Base-by-base conservation (phyloP, 2,888 invertebrate species). In the Ashinkailepas kermadecensis region DNA sequence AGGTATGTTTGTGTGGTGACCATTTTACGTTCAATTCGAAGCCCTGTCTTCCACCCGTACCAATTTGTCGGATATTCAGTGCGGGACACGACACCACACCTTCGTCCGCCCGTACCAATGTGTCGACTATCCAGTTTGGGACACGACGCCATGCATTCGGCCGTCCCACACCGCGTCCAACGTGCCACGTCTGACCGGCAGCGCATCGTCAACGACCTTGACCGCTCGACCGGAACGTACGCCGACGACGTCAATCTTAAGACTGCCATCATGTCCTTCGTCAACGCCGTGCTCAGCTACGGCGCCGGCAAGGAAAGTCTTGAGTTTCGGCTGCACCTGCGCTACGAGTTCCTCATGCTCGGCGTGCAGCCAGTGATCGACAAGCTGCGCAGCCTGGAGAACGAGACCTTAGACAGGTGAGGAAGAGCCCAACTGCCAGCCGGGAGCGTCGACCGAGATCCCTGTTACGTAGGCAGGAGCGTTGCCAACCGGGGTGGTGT, bases 251-350 rank as follows among this genome's bases (percentile, higher is more conserved):
- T 98, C 8, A 94, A 94, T 79, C 89, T 99, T 0, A 83, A 98
- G 89, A 97, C 97, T 0, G 97, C 98, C 58, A 95, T 98, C 84
- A 97, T 99, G 97, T 97, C 97, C 7, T 97, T 99, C 86, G 92
- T 99, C 81, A 99, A 99, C 86, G 98, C 98, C 8, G 95, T 98
- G 0, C 89, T 99, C 56, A 96, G 96, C 87, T 98, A 97, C 86
- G 99, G 98, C 0, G 94, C 96, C 0, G 98, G 98, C 0, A 96
- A 98, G 87, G 97, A 97, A 86, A 94, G 96, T 85, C 89, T 98
- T 62, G 97, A 99, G 89, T 99, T 99, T 87, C 91, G 99, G 81
- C 89, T 98, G 84, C 99, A 99, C 88, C 89, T 99, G 82, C 91
- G 99, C 87, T 98, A 97, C 87, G 99, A 99, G 88, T 92, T 99